phyloP scores from a whole-genome alignment of 2,113 vertebrate genomes.

The Periophthalmus modestus region DNA sequence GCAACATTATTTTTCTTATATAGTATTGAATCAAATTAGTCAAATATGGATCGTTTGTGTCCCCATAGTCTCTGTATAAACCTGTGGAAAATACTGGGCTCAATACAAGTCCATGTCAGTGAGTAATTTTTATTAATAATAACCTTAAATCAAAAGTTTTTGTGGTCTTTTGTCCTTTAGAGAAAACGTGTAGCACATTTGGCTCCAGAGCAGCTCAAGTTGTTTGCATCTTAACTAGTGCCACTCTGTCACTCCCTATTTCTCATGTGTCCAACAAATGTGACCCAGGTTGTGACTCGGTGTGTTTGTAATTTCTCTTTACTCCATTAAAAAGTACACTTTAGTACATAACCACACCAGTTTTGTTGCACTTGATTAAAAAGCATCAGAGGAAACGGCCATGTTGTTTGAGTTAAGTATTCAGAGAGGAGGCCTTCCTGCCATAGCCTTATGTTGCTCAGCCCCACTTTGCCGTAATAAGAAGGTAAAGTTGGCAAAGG shows the following conservation, averaged over 20 bases:
- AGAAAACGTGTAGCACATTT: slow-evolving; percentile 1
- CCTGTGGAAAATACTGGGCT: background rate
- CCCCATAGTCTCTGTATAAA: too few species aligned
- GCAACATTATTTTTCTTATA: too few species aligned
- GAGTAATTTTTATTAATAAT: background rate
- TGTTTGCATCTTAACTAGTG: slow-evolving; percentile 10
- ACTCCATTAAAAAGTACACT: slow-evolving; percentile 76
- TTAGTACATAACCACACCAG: slow-evolving; percentile 73
- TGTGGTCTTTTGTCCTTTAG: background rate
- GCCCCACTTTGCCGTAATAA: slow-evolving; percentile 65
- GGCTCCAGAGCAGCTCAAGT: slow-evolving; percentile 3
- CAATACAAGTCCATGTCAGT: background rate
- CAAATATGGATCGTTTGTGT: too few species aligned
- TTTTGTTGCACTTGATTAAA: slow-evolving; percentile 74
- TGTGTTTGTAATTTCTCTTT: slow-evolving; percentile 61
- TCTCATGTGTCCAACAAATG: slow-evolving; percentile 73
- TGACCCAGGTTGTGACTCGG: slow-evolving; percentile 46
- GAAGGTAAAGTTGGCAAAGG: slow-evolving; percentile 70
- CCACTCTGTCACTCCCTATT: slow-evolving; percentile 19
- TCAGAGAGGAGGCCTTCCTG: slow-evolving; percentile 54
- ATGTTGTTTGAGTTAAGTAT: slow-evolving; percentile 73
- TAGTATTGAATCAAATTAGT: too few species aligned
- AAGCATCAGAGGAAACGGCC: slow-evolving; percentile 65
- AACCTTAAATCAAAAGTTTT: background rate
- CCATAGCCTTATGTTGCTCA: slow-evolving; percentile 48